Base-by-base conservation (phyloP, 2,888 invertebrate species). In the Spodoptera exigua region DNA sequence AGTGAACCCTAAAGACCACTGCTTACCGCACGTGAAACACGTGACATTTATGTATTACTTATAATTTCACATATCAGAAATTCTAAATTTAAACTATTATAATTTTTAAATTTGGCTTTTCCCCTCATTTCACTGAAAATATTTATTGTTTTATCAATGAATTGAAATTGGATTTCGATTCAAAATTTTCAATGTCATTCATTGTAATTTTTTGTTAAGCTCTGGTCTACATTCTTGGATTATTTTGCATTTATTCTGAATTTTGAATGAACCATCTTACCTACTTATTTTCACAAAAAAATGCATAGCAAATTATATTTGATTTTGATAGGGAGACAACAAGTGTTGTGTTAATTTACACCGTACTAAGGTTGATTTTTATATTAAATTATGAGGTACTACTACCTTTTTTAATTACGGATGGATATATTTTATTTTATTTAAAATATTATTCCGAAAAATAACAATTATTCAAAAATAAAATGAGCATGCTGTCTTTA, bases 1-100 rank as follows among this genome's bases (percentile, higher is more conserved):
- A 7, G 52, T 2, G 34, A 70, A 41, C 78, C 76, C 64, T 75
- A 55, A 4, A 12, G 3, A 52, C 41, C 41, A 49, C n/a, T 39
- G 62, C 16, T 13, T 51, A 17, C 13, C 16, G 52, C 72, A 78
- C 81, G 80, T 82, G 79, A 71, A 49, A 66, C 76, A 82, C 76
- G 81, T 82, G 80, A 78, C 61, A 53, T n/a, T 68, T 75, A 80
- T 73, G 78, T 79, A 46, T 57, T 59, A 46, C 21, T 13, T 14
- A 48, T 61, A 46, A 61, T 65, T 58, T 48, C 14, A 34, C 34
- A 45, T n/a, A 67, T 64, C 39, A 55, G 46, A 72, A 70, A 65
- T 76, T 76, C 60, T 52, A 74, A 77, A 39, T 59, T 37, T 18
- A 34, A 17, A 43, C 11, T 17, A 72, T 75, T 70, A 46, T 16